phyloP scores from a whole-genome alignment of 2,113 vertebrate genomes.

The Pseudonaja textilis region DNA sequence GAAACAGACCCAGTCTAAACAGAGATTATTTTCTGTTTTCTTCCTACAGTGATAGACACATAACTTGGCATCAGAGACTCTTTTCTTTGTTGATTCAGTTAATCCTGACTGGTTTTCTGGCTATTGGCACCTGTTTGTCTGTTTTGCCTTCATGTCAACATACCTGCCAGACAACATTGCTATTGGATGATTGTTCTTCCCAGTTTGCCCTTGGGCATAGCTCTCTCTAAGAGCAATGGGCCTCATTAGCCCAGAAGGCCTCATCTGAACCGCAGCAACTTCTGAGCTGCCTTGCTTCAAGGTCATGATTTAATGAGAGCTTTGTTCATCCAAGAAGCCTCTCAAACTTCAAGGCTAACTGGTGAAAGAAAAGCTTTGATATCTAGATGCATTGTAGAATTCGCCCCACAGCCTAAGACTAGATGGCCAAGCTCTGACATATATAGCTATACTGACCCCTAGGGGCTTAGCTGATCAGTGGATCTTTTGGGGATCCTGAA shows the following conservation, averaged over 20 bases:
- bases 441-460: conserved; percentile 72
- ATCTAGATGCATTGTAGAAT: conserved; percentile 2
- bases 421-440: conserved; percentile 12
- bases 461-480: conserved; percentile 54
- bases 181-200: neutral
- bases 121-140: neutral
- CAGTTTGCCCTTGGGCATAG: neutral
- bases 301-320: neutral
- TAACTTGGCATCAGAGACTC: neutral
- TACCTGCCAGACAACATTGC: neutral
- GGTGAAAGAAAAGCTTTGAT: neutral
- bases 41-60: neutral
- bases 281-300: neutral
- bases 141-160: neutral
- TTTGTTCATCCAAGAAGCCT: neutral
- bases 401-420: neutral
- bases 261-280: neutral
- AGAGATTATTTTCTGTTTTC: no score
- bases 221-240: neutral
- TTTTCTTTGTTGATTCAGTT: neutral
- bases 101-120: neutral
- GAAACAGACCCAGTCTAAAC: no score
- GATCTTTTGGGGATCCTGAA: conserved; percentile 27
- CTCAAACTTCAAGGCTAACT: neutral
- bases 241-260: neutral